Evolutionary conservation across 2,888 invertebrate species (phyloP).

Genomic region (Deroplatys truncata): DNA sequence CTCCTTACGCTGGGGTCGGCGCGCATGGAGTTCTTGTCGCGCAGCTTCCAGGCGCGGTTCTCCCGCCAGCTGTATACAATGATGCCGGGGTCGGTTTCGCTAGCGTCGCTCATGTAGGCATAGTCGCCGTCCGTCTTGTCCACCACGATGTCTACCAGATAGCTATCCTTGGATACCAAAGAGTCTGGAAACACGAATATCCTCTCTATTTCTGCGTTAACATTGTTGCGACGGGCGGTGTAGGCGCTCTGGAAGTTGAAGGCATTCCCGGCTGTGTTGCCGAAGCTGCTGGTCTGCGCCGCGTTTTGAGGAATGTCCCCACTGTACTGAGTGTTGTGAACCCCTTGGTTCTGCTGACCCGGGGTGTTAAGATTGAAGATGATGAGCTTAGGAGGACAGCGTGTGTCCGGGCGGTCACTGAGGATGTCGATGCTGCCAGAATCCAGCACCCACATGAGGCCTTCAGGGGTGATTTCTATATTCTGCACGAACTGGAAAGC

Average conservation of each 20-base stretch:
- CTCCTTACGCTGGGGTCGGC: conserved; percentile 45
- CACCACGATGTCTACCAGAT: conserved; percentile 68
- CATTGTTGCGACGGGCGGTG: not conserved
- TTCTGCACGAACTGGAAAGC: conserved; percentile 72
- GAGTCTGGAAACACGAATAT: conserved; percentile 59
- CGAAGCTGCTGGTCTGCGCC: not conserved
- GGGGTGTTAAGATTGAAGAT: conserved; percentile 57
- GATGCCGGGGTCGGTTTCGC: conserved; percentile 60
- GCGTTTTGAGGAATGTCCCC: not conserved
- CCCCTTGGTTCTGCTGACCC: not conserved
- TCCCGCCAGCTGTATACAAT: conserved; percentile 64
- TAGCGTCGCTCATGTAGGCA: conserved; percentile 31
- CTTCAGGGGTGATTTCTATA: conserved; percentile 66
- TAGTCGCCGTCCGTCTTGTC: conserved; percentile 60
- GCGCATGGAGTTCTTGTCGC: conserved; percentile 60
- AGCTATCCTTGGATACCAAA: conserved; percentile 55
- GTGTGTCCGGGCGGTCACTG: conserved; percentile 39
- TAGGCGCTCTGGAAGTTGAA: not conserved
- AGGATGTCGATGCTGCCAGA: conserved; percentile 63
- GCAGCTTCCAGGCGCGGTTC: conserved; percentile 66
- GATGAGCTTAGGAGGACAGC: conserved; percentile 65
- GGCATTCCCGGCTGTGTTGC: not conserved
- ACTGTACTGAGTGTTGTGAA: not conserved
- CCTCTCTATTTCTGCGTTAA: conserved; percentile 38
- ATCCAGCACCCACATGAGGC: conserved; percentile 66